Percentiles rank a stretch among this genome's conserved stretches.
Conservation (phyloP, 2,797 vertebrate species). For the Percopsis omiscomaycus region DNA sequence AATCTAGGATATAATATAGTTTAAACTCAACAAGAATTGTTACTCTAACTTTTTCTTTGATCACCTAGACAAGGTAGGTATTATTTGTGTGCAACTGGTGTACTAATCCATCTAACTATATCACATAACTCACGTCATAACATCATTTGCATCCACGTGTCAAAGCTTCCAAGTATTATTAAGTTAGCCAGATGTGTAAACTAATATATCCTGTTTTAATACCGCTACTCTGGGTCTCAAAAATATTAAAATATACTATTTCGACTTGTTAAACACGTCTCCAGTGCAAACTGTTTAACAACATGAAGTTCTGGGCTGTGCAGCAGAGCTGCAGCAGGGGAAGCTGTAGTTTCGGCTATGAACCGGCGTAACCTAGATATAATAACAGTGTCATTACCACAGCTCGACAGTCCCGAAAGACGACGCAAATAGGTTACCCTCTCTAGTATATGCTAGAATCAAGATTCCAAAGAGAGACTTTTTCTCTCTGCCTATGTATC, state of each 20-base stretch:
- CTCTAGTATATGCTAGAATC: constrained; percentile 23
- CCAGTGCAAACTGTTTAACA: constrained; percentile 6
- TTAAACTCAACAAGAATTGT: not conserved
- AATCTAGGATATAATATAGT: not conserved
- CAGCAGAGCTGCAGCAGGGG: not conserved
- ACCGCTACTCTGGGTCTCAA: too few species aligned
- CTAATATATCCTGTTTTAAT: too few species aligned
- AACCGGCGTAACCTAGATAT: constrained; percentile 62
- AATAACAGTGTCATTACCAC: constrained; percentile 43
- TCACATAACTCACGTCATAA: not conserved
- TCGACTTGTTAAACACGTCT: not conserved
- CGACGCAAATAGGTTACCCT: constrained; percentile 43
- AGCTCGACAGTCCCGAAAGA: constrained; percentile 44
- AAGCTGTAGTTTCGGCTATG: constrained; percentile 53
- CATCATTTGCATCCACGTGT: not conserved
- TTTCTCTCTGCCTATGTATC: constrained; percentile 12
- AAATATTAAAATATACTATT: too few species aligned
- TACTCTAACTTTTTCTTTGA: not conserved
- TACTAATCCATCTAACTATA: not conserved
- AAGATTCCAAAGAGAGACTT: constrained; percentile 36
- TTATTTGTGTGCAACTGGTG: not conserved
- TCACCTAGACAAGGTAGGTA: not conserved
- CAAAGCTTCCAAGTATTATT: constrained; percentile 1
- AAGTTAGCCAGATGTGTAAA: too few species aligned
- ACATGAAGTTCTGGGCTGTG: constrained; percentile 51